phyloP scores from a whole-genome alignment of 2,797 vertebrate genomes.

The Halcyon badia region DNA sequence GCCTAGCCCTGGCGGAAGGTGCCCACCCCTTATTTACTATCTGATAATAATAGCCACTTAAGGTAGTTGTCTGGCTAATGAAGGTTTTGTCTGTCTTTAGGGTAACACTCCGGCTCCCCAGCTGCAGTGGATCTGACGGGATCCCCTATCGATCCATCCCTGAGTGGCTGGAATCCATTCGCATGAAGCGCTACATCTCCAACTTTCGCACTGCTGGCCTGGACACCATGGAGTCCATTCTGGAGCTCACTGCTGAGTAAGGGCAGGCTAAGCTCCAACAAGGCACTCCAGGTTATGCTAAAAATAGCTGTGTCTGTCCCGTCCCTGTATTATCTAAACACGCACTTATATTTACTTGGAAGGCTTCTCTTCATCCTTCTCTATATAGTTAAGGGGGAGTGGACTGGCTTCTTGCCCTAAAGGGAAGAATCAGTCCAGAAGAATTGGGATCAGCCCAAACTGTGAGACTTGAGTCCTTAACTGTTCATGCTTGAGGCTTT shows the following conservation, averaged over 20 bases:
- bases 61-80: background rate
- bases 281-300: background rate
- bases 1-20: background rate
- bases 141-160: constrained; percentile 85
- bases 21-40: background rate
- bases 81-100: constrained; percentile 38
- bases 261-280: background rate
- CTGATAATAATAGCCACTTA: background rate
- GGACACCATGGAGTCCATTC: constrained; percentile 91
- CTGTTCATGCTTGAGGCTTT: background rate
- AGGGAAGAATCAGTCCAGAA: background rate
- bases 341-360: background rate
- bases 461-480: background rate
- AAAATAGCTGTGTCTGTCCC: background rate
- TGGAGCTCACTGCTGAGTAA: constrained; percentile 84
- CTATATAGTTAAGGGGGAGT: background rate
- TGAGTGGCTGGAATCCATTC: constrained; percentile 93
- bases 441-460: background rate
- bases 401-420: background rate
- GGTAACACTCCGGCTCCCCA: constrained; percentile 83
- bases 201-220: constrained; percentile 92
- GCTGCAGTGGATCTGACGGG: constrained; percentile 82
- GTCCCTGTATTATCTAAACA: background rate
- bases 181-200: constrained; percentile 94
- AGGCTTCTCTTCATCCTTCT: background rate